phyloP scores from a whole-genome alignment of 2,888 invertebrate species.

The Lasioglossum malachurum region DNA sequence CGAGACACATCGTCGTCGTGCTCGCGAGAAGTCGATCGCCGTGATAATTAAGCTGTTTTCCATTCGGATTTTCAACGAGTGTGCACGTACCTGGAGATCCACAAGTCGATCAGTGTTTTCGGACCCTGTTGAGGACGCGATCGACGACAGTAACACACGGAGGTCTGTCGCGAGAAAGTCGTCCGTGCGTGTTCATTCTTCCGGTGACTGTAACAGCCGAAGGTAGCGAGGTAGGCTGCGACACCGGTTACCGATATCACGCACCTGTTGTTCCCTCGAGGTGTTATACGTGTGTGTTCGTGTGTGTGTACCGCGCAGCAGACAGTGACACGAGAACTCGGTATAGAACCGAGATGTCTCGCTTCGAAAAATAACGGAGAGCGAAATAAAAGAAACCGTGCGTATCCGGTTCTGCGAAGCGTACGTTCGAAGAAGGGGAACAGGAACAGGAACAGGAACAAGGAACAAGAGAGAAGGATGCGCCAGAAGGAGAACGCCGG shows the following conservation, averaged over 20 bases:
- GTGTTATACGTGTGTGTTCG: conserved; percentile 29
- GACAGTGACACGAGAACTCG: conserved; percentile 12
- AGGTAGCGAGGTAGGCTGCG: background rate
- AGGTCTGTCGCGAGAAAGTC: background rate
- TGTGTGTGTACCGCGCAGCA: conserved; percentile 42
- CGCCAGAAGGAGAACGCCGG: conserved; percentile 56
- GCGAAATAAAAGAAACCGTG: conserved; percentile 46
- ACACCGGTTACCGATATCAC: conserved; percentile 62
- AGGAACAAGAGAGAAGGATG: conserved; percentile 62
- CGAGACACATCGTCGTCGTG: conserved; percentile 3
- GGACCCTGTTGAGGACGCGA: background rate
- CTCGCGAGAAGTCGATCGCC: background rate
- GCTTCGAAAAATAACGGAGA: conserved; percentile 64
- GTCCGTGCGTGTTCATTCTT: background rate
- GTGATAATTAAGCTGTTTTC: background rate
- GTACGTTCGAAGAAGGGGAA: conserved; percentile 36
- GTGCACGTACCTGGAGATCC: background rate
- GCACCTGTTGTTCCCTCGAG: conserved; percentile 71
- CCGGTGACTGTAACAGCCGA: background rate
- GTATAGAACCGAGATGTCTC: conserved; percentile 20
- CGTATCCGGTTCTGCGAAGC: conserved; percentile 27
- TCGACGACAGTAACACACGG: background rate
- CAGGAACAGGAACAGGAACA: conserved; percentile 10
- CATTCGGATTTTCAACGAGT: background rate
- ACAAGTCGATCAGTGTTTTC: background rate